Evolutionary conservation across 2,797 vertebrate genomes (phyloP).

Genomic region (Serranus cabrilla): DNA sequence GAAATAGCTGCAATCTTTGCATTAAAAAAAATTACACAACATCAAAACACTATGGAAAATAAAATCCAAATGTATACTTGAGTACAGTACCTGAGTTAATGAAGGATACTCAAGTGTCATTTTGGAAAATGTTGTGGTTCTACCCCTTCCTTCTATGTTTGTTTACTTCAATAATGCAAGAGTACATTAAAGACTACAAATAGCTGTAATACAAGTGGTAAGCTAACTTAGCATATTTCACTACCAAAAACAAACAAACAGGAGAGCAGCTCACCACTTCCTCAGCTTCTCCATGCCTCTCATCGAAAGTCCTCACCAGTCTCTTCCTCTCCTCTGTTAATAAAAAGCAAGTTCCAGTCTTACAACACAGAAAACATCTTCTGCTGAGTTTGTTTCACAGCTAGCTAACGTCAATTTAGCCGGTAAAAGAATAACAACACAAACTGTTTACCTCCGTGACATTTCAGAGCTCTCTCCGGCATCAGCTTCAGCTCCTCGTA

Average conservation of each 20-base stretch:
- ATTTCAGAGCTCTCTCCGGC: constrained; percentile 82
- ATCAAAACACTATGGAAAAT: too few relatives aligned
- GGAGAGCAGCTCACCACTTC: constrained; percentile 89
- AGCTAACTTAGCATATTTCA: background rate
- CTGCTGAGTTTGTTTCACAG: rapidly evolving
- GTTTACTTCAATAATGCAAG: too few relatives aligned
- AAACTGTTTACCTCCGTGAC: constrained; percentile 85
- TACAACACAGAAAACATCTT: background rate
- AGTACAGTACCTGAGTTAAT: too few relatives aligned
- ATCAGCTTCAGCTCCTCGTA: constrained; percentile 88
- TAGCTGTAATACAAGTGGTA: background rate
- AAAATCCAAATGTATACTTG: too few relatives aligned
- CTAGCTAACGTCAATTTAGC: background rate
- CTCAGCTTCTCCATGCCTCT: constrained; percentile 93
- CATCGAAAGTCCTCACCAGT: constrained; percentile 92
- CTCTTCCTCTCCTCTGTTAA: constrained; percentile 95
- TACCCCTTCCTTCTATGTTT: too few relatives aligned
- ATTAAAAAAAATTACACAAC: too few relatives aligned
- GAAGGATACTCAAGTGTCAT: too few relatives aligned
- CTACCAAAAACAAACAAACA: background rate
- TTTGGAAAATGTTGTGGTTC: too few relatives aligned
- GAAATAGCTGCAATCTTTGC: too few relatives aligned
- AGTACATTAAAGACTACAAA: too few relatives aligned
- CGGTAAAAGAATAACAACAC: background rate
- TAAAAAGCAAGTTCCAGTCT: background rate